Percentiles rank a stretch among this genome's conserved stretches.
phyloP scores from a whole-genome alignment of 2,797 vertebrate species.

The Coccyzus lansbergi region DNA sequence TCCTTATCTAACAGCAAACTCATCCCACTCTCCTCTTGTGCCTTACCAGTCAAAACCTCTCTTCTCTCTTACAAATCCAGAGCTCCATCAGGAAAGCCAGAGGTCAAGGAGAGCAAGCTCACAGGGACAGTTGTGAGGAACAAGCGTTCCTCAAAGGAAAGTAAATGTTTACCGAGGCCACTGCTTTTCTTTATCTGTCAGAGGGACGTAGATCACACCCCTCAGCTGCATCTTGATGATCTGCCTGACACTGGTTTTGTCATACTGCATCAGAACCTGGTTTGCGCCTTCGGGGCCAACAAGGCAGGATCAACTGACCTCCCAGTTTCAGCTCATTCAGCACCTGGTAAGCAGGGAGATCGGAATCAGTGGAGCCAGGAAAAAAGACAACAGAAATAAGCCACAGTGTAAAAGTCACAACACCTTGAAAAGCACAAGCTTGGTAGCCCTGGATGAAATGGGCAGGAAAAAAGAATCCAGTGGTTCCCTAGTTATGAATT shows the following conservation, averaged over 20 bases:
- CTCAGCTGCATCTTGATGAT: constrained; percentile 87
- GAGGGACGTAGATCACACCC: constrained; percentile 91
- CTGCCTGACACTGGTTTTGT: constrained; percentile 86
- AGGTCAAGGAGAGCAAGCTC: not conserved
- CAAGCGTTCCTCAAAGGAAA: not conserved
- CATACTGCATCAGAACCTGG: constrained; percentile 90
- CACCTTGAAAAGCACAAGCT: not conserved
- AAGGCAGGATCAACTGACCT: constrained; percentile 87
- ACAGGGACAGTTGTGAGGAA: not conserved
- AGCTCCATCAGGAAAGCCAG: not conserved
- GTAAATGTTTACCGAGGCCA: constrained; percentile 83
- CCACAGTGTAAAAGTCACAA: too few relatives aligned
- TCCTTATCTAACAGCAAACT: not conserved
- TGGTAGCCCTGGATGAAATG: not conserved
- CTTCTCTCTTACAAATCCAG: not conserved
- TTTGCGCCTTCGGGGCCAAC: constrained; percentile 86
- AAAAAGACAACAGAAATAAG: too few relatives aligned
- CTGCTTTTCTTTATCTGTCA: constrained; percentile 89
- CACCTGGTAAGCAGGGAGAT: constrained; percentile 73
- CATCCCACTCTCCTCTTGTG: not conserved
- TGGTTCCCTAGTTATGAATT: not conserved
- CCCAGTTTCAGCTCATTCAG: constrained; percentile 90
- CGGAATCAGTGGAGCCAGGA: too few relatives aligned
- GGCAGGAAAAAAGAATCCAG: not conserved
- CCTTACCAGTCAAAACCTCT: not conserved